phyloP scores from a whole-genome alignment of 1,140 invertebrate genomes.

The Trypoxylus dichotomus region DNA sequence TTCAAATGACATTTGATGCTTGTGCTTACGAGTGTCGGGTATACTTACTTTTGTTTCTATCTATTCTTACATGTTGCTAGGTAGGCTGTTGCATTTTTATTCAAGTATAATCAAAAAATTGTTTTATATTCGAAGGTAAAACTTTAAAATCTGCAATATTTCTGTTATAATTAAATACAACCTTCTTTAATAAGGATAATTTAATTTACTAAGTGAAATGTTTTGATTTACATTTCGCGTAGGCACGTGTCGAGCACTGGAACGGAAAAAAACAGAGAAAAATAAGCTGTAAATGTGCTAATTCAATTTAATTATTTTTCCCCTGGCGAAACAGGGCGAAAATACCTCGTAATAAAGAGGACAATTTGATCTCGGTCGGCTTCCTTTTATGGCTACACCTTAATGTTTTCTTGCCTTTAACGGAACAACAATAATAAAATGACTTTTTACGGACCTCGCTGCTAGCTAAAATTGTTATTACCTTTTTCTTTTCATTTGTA shows the following conservation, averaged over 20 bases:
- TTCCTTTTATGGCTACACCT: neutral
- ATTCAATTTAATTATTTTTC: conserved; percentile 2
- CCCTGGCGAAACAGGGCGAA: neutral
- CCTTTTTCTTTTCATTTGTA: too few species aligned
- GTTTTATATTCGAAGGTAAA: too few species aligned
- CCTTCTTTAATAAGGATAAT: neutral
- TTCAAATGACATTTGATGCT: too few species aligned
- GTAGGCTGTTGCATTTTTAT: too few species aligned
- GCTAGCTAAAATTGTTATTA: neutral
- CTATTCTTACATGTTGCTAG: too few species aligned
- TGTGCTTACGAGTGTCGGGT: too few species aligned
- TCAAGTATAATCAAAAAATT: too few species aligned
- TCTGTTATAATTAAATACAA: too few species aligned
- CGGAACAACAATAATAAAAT: neutral
- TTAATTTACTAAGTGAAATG: too few species aligned
- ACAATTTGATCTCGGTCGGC: neutral
- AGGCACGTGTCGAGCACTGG: neutral
- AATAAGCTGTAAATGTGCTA: neutral
- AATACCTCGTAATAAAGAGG: neutral
- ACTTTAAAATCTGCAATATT: too few species aligned
- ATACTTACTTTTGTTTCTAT: too few species aligned
- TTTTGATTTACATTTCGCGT: too few species aligned
- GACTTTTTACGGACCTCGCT: neutral
- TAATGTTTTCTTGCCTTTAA: neutral
- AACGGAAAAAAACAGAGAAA: neutral